Evolutionary conservation across 2,888 invertebrate species (phyloP).

Genomic region (Cactoblastis cactorum): DNA sequence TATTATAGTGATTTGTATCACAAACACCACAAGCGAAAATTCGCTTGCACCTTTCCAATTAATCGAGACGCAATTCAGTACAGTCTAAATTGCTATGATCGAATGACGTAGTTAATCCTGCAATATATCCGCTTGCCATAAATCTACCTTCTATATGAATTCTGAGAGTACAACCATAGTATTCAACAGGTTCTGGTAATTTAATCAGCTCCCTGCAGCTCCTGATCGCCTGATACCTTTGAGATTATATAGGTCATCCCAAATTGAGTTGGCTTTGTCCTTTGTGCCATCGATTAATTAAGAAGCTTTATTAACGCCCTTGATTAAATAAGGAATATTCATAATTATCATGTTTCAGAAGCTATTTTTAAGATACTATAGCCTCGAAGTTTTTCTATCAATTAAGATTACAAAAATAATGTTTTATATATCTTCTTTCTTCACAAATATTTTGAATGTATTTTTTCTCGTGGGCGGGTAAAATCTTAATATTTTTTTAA

Average conservation of each 20-base stretch:
- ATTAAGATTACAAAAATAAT: background rate
- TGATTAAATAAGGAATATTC: background rate
- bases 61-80: too few relatives aligned
- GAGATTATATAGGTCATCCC: slow-evolving; percentile 10
- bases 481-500: too few relatives aligned
- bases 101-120: background rate
- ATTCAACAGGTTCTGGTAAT: slow-evolving; percentile 3
- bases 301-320: slow-evolving; percentile 4
- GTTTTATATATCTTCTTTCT: background rate
- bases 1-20: too few relatives aligned
- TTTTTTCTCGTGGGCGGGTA: too few relatives aligned
- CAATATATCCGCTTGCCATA: background rate
- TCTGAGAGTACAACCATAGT: background rate
- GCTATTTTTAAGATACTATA: background rate
- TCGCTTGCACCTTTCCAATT: too few relatives aligned
- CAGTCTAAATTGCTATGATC: background rate
- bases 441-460: background rate
- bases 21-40: too few relatives aligned
- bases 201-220: background rate
- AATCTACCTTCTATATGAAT: background rate
- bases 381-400: background rate
- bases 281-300: slow-evolving; percentile 12
- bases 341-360: background rate
- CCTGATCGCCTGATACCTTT: slow-evolving; percentile 8
- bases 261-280: slow-evolving; percentile 13